Conservation (phyloP, 2,797 vertebrate species). For the Pempheris klunzingeri region DNA sequence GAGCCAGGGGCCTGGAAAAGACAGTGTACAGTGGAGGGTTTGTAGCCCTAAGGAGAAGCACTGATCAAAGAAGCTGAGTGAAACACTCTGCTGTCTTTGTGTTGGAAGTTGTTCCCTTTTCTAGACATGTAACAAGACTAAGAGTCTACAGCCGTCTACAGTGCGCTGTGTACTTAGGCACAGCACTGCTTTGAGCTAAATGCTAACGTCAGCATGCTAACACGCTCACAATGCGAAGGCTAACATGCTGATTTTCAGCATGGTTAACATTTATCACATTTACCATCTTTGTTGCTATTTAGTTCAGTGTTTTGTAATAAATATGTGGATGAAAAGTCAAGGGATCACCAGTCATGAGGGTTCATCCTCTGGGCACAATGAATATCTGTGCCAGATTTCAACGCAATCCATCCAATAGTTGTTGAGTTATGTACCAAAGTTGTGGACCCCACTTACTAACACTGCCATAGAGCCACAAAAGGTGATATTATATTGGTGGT, state of each 20-base stretch:
- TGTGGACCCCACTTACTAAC: background rate
- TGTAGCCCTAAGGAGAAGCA: background rate
- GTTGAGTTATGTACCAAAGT: slow-evolving; percentile 17
- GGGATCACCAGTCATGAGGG: background rate
- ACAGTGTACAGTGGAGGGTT: background rate
- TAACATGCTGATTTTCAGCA: background rate
- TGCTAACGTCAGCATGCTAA: background rate
- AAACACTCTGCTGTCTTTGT: background rate
- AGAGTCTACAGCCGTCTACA: background rate
- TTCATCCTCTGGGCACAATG: background rate
- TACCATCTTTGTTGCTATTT: background rate
- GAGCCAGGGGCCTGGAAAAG: background rate
- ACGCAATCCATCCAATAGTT: background rate
- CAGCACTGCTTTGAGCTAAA: no score
- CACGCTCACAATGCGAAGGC: background rate
- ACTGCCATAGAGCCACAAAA: slow-evolving; percentile 26
- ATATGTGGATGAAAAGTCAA: background rate
- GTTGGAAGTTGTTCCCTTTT: background rate
- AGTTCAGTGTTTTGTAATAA: background rate
- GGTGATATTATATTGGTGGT: slow-evolving; percentile 37
- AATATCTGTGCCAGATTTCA: background rate
- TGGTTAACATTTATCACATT: background rate
- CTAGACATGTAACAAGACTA: no score
- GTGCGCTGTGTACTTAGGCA: no score
- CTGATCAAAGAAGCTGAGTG: background rate